These are phyloP conservation scores for Antedon mediterranea DNA, from an alignment of 53 echinoderm and acorn worm genomes.

Conservation along the genomic window DNA sequence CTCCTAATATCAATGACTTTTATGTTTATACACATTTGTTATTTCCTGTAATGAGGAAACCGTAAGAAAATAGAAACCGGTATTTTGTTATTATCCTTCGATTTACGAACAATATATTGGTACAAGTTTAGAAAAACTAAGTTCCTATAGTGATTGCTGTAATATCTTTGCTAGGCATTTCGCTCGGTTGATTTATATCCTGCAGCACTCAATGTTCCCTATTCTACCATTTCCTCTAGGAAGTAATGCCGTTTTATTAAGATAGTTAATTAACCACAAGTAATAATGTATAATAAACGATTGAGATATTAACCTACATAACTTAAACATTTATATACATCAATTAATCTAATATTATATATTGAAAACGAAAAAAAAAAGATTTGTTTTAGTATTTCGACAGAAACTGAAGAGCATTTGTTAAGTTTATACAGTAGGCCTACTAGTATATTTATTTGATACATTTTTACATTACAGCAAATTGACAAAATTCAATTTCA, in stretches of 20 bases:
- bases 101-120: background rate
- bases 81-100: background rate
- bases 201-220: background rate
- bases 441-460: no score
- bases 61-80: background rate
- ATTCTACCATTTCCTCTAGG: background rate
- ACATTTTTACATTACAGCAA: no score
- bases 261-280: no score
- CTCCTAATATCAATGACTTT: background rate
- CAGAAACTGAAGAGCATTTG: no score
- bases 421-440: no score
- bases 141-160: background rate
- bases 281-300: no score
- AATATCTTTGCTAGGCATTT: background rate
- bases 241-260: background rate
- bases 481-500: no score
- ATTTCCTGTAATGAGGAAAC: background rate
- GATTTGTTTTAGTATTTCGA: no score
- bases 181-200: background rate
- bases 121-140: background rate
- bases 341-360: no score
- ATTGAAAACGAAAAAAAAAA: no score
- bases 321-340: no score
- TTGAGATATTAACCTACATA: no score
- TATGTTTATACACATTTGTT: background rate